These are phyloP conservation scores for Thamnophis elegans DNA, from an alignment of 2,797 vertebrate genomes.

Conservation along the genomic window DNA sequence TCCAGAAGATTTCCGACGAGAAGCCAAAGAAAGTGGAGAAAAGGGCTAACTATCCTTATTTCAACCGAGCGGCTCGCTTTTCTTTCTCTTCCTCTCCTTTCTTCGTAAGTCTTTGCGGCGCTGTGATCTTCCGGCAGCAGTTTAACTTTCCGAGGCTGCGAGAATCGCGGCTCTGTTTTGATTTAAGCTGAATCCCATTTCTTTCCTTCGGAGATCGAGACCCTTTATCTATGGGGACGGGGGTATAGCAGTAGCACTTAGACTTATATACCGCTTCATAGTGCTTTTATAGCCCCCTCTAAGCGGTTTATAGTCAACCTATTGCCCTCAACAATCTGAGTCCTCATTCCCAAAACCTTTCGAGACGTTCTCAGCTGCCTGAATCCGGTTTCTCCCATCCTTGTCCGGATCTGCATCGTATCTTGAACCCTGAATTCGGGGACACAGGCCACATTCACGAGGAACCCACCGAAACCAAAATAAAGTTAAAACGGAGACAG, in stretches of 20 bases:
- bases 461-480: background rate
- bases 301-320: no score
- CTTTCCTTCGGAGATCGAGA: background rate
- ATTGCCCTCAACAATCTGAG: no score
- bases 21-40: background rate
- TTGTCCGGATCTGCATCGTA: background rate
- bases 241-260: background rate
- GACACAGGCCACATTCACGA: background rate
- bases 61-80: background rate
- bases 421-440: background rate
- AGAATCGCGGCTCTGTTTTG: background rate
- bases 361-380: background rate
- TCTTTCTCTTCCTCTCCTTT: background rate
- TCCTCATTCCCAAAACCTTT: background rate
- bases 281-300: no score
- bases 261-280: no score
- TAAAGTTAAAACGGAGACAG: background rate
- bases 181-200: background rate
- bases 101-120: background rate
- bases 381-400: background rate
- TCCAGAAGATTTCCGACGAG: conserved; percentile 21
- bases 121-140: background rate
- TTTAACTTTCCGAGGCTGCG: background rate
- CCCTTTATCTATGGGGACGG: background rate
- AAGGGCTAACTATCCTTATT: conserved; percentile 27